Evolutionary conservation across 2,797 vertebrate genomes (phyloP).

Genomic region (Alca torda): DNA sequence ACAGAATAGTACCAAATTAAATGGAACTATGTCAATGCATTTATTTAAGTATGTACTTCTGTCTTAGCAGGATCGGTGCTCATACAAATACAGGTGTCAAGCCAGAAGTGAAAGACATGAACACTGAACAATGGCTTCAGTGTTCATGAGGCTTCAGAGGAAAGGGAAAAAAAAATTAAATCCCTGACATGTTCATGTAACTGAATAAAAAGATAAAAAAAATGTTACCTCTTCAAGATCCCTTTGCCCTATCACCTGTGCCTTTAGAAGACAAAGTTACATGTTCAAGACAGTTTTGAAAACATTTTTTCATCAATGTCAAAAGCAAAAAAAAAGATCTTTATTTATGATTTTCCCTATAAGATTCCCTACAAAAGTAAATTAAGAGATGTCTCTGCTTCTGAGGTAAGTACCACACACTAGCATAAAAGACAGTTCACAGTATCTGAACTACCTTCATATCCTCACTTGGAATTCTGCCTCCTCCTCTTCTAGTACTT

Average conservation of each 20-base stretch:
- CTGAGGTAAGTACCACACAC: not conserved
- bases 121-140: not conserved
- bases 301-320: not conserved
- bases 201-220: not conserved
- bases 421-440: not conserved
- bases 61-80: not conserved
- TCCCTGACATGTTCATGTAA: not conserved
- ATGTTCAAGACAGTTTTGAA: not conserved
- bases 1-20: not conserved
- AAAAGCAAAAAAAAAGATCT: not conserved
- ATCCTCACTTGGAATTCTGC: not conserved
- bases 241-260: not conserved
- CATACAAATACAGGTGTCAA: not conserved
- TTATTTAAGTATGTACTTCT: not conserved
- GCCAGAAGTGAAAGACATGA: not conserved
- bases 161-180: not conserved
- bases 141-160: not conserved
- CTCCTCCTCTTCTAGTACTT: not conserved
- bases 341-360: not conserved
- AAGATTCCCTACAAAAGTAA: not conserved
- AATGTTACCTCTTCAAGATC: not conserved
- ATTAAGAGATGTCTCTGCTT: not conserved
- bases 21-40: not conserved
- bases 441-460: not conserved
- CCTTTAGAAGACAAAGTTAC: not conserved